phyloP scores from a whole-genome alignment of 2,888 invertebrate species.

The Amphipoea oculea region DNA sequence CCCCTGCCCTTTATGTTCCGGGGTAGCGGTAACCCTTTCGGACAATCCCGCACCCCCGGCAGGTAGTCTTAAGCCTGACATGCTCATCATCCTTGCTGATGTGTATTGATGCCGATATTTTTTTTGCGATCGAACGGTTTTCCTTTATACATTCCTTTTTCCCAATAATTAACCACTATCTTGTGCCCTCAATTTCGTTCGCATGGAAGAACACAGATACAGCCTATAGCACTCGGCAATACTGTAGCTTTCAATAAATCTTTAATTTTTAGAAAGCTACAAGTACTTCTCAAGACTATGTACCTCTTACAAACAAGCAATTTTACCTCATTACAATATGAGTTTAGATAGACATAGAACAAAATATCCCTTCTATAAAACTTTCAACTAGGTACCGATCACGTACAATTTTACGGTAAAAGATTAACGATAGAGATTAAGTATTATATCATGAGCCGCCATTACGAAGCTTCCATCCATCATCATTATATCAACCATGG shows the following conservation, averaged over 20 bases:
- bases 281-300: background rate
- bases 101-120: background rate
- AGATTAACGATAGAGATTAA: constrained; percentile 52
- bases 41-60: too few species aligned
- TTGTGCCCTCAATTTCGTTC: background rate
- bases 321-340: background rate
- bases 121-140: background rate
- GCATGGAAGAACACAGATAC: background rate
- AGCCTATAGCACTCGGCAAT: background rate
- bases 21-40: too few species aligned
- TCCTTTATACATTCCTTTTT: background rate
- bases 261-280: background rate
- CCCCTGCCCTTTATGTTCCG: too few species aligned
- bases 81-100: background rate
- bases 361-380: constrained; percentile 16
- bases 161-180: background rate
- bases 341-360: background rate
- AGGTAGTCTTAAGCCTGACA: background rate
- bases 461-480: constrained; percentile 60
- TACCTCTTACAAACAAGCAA: background rate
- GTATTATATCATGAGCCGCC: constrained; percentile 63
- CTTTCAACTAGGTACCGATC: constrained; percentile 37
- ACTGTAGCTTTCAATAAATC: background rate
- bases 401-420: constrained; percentile 39
- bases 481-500: constrained; percentile 62